Conservation (phyloP, 2,888 invertebrate genomes). For the Dyspetes luteomarginatus region DNA sequence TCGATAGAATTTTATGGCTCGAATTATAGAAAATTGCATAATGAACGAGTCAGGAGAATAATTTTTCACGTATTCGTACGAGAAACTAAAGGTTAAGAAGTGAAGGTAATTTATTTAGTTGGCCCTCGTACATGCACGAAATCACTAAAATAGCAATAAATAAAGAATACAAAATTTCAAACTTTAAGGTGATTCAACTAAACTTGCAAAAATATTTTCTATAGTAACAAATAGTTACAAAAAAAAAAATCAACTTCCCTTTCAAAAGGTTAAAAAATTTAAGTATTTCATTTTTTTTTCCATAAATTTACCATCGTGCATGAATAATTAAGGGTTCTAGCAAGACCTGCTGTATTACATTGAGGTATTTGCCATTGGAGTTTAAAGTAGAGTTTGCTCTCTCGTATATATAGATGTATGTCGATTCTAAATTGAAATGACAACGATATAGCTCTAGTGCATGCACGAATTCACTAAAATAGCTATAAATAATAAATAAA, state of each 20-base stretch:
- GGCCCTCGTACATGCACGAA: too few species aligned
- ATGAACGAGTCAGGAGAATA: slow-evolving; percentile 12
- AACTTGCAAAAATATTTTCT: neutral
- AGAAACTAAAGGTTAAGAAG: slow-evolving; percentile 48
- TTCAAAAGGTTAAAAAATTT: neutral
- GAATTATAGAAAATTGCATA: slow-evolving; percentile 30
- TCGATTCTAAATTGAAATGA: too few species aligned
- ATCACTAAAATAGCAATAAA: too few species aligned
- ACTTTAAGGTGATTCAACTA: neutral
- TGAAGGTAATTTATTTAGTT: too few species aligned
- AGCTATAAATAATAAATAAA: too few species aligned
- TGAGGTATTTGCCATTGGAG: neutral
- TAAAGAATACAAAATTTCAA: too few species aligned
- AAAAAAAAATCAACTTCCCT: neutral
- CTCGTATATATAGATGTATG: neutral
- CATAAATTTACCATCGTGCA: neutral
- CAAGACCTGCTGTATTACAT: neutral
- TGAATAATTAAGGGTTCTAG: neutral
- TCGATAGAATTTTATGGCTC: slow-evolving; percentile 27
- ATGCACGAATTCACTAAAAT: too few species aligned
- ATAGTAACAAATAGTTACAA: neutral
- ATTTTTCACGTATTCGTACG: slow-evolving; percentile 9
- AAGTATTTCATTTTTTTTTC: neutral
- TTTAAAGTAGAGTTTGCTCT: neutral
- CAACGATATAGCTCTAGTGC: too few species aligned